These are phyloP conservation scores for Catotricha subobsoleta DNA, from an alignment of 2,888 invertebrate species.

Conservation along the genomic window DNA sequence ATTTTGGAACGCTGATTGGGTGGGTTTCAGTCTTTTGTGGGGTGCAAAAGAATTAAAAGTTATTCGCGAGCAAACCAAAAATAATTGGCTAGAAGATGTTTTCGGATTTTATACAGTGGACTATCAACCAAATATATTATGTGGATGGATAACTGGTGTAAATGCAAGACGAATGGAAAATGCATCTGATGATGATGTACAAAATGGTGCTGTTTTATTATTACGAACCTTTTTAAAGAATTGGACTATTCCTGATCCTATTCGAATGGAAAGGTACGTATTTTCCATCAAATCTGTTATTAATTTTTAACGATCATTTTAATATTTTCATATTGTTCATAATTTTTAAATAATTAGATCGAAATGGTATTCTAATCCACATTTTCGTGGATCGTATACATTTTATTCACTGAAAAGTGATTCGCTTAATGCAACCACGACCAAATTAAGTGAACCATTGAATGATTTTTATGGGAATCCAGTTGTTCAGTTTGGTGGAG, in stretches of 20 bases:
- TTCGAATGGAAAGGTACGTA: slow-evolving; percentile 14
- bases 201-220: slow-evolving; percentile 22
- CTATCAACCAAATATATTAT: slow-evolving; percentile 41
- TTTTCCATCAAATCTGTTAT: background rate
- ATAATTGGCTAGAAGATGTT: slow-evolving; percentile 33
- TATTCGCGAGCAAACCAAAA: background rate
- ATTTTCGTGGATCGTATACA: slow-evolving; percentile 45
- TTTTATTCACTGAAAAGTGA: slow-evolving; percentile 40
- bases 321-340: background rate
- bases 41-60: slow-evolving; percentile 29
- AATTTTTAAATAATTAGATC: slow-evolving; percentile 38
- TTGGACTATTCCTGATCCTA: slow-evolving; percentile 23
- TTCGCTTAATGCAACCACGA: slow-evolving; percentile 34
- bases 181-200: slow-evolving; percentile 32
- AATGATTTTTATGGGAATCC: slow-evolving; percentile 26
- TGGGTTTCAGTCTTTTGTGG: slow-evolving; percentile 41
- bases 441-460: slow-evolving; percentile 37
- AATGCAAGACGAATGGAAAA: slow-evolving; percentile 43
- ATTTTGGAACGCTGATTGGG: slow-evolving; percentile 38
- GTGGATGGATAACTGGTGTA: slow-evolving; percentile 51
- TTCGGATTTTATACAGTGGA: slow-evolving; percentile 49
- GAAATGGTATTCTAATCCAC: slow-evolving; percentile 43
- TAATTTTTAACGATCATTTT: background rate
- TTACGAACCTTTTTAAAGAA: slow-evolving; percentile 22
- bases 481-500: slow-evolving; percentile 46